Conservation (phyloP, 2,888 invertebrate species). For the Platycnemis pennipes region DNA sequence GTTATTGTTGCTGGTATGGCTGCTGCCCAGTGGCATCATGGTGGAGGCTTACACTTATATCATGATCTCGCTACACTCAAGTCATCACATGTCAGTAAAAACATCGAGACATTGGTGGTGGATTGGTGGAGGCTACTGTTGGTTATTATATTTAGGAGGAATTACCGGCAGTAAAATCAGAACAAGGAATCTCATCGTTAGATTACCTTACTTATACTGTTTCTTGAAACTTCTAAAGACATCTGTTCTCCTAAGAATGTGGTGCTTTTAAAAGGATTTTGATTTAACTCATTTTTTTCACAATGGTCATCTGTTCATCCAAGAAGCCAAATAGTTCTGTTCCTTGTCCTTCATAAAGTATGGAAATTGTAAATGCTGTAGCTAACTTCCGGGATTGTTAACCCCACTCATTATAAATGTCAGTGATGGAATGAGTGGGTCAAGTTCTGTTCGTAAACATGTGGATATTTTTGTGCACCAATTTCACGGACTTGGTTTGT, state of each 20-base stretch:
- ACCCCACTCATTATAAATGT: too few species aligned
- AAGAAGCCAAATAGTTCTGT: background rate
- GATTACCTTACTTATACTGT: background rate
- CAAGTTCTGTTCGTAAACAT: background rate
- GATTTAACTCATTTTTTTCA: background rate
- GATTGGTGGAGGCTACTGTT: conserved; percentile 64
- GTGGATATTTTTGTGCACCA: background rate
- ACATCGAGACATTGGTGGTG: conserved; percentile 52
- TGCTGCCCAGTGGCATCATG: conserved; percentile 67
- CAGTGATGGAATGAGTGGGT: background rate
- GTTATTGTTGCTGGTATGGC: conserved; percentile 51
- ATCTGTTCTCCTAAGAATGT: conserved; percentile 52
- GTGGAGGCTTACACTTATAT: conserved; percentile 61
- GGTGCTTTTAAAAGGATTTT: background rate
- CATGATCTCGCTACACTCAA: conserved; percentile 25
- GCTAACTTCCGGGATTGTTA: background rate
- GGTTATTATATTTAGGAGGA: background rate
- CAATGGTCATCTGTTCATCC: background rate
- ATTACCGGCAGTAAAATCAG: conserved; percentile 21
- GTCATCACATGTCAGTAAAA: conserved; percentile 1
- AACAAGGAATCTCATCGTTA: background rate
- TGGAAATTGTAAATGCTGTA: background rate
- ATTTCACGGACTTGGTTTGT: conserved; percentile 6
- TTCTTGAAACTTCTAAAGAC: background rate
- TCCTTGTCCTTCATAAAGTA: too few species aligned